Conservation (phyloP, 2,888 invertebrate genomes). For the Rosalia funebris region DNA sequence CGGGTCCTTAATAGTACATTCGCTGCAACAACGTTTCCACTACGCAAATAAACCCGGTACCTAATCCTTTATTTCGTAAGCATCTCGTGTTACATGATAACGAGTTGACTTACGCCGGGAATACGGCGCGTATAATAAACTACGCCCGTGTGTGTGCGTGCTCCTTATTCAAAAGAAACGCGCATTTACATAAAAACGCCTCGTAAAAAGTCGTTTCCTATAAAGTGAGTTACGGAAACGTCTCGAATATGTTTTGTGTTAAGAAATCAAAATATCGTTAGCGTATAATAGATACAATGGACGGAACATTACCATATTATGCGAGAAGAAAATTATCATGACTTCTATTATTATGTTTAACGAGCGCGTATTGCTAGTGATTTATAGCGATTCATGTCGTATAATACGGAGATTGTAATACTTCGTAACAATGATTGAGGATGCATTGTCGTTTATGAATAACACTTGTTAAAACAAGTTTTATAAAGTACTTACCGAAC, state of each 20-base stretch:
- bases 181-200: constrained; percentile 32
- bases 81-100: constrained; percentile 48
- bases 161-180: constrained; percentile 25
- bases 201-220: constrained; percentile 30
- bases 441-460: too few relatives aligned
- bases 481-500: too few relatives aligned
- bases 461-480: too few relatives aligned
- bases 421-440: too few relatives aligned
- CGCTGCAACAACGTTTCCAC: too few relatives aligned
- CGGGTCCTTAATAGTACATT: too few relatives aligned
- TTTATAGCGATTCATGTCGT: too few relatives aligned
- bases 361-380: too few relatives aligned
- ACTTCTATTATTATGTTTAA: constrained; percentile 15
- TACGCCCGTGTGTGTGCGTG: constrained; percentile 36
- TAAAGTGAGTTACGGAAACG: constrained; percentile 18
- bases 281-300: constrained; percentile 19
- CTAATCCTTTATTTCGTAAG: constrained; percentile 43
- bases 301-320: constrained; percentile 11
- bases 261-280: constrained; percentile 24
- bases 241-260: constrained; percentile 13
- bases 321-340: constrained; percentile 19
- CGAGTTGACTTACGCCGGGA: constrained; percentile 41
- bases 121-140: constrained; percentile 38
- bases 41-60: too few relatives aligned
- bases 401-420: too few relatives aligned